Percentiles rank a stretch among this genome's conserved stretches.
These are phyloP conservation scores for Reticulitermes lucifugus DNA, from an alignment of 2,888 invertebrate species.

Conservation along the genomic window DNA sequence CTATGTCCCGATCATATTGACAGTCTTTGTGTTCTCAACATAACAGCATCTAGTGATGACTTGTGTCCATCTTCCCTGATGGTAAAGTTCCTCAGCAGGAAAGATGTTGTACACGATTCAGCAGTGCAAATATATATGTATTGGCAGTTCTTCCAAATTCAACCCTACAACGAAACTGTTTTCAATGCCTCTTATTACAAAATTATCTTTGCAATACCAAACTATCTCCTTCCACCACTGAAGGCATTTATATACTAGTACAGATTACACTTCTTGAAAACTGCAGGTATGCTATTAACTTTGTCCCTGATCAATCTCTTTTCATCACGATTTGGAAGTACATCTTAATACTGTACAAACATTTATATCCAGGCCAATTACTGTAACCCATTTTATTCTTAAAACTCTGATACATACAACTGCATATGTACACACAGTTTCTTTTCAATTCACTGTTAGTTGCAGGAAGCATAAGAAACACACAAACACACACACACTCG, in stretches of 20 bases:
- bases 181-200: background rate
- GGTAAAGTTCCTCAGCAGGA: background rate
- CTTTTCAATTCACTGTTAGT: background rate
- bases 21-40: background rate
- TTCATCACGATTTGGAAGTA: slow-evolving; percentile 36
- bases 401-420: slow-evolving; percentile 28
- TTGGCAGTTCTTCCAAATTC: background rate
- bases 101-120: background rate
- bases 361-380: slow-evolving; percentile 3
- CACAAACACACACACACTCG: slow-evolving; percentile 20
- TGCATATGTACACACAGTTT: slow-evolving; percentile 26
- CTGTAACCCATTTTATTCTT: background rate
- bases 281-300: slow-evolving; percentile 19
- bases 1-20: background rate
- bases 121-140: background rate
- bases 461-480: slow-evolving; percentile 39
- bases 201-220: background rate
- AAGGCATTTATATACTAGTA: slow-evolving; percentile 1
- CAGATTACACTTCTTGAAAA: slow-evolving; percentile 10
- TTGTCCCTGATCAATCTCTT: slow-evolving; percentile 47
- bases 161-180: background rate
- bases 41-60: background rate
- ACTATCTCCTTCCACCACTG: slow-evolving; percentile 30
- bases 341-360: slow-evolving; percentile 41
- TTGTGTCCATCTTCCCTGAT: background rate